A percentile compares a stretch with the other conserved stretches of the same genome.
Conservation (phyloP, 1,140 invertebrate genomes). For the Lordiphosa mommai region DNA sequence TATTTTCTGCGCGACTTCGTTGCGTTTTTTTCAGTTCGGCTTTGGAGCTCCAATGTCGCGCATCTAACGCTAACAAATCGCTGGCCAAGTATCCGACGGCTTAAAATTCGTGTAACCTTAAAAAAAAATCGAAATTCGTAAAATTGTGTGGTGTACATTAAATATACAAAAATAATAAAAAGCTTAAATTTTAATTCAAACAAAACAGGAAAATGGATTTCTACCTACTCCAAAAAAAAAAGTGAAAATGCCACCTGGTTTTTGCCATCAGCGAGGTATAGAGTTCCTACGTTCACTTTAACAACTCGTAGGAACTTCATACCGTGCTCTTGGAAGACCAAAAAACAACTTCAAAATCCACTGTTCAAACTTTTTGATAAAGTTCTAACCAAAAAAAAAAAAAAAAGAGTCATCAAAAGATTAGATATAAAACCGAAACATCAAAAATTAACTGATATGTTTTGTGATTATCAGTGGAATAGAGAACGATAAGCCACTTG, state of each 20-base stretch:
- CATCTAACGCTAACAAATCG: constrained; percentile 32
- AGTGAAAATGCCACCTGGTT: constrained; percentile 72
- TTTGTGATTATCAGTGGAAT: not conserved
- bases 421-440: not conserved
- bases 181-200: too few species aligned
- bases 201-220: constrained; percentile 41
- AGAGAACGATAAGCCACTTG: too few species aligned
- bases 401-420: constrained; percentile 12
- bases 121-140: too few species aligned
- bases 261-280: constrained; percentile 80
- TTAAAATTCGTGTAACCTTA: not conserved
- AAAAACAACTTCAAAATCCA: constrained; percentile 61
- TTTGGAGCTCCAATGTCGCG: constrained; percentile 52
- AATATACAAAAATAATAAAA: too few species aligned
- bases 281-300: constrained; percentile 79
- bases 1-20: constrained; percentile 59
- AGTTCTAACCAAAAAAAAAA: constrained; percentile 9
- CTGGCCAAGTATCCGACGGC: constrained; percentile 29
- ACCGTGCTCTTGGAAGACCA: constrained; percentile 80
- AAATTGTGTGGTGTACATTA: too few species aligned
- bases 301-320: constrained; percentile 80
- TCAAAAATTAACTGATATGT: not conserved
- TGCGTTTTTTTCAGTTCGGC: constrained; percentile 63
- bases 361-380: too few species aligned
- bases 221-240: too few species aligned